Conservation (phyloP, 2,113 vertebrate genomes). For the Oreotragus oreotragus region DNA sequence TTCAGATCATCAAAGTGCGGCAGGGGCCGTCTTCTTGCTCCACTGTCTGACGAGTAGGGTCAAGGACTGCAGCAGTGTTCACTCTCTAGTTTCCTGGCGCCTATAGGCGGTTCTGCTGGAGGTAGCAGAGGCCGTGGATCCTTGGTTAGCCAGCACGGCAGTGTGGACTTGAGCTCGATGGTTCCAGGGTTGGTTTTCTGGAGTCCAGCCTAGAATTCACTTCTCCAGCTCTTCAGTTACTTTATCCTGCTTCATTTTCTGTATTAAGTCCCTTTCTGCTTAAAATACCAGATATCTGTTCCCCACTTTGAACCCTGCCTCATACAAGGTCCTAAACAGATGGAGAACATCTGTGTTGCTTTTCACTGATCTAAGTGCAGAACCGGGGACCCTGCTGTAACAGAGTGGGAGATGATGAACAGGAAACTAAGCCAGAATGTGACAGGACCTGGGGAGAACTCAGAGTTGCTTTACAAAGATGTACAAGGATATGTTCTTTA, state of each 20-base stretch:
- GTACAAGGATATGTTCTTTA: background rate
- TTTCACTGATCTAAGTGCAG: background rate
- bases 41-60: background rate
- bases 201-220: background rate
- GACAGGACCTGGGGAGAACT: background rate
- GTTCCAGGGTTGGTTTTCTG: background rate
- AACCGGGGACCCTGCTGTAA: background rate
- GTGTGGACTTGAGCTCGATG: background rate
- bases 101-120: background rate
- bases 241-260: background rate
- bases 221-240: background rate
- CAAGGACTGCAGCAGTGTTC: background rate
- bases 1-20: background rate
- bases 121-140: background rate
- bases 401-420: background rate
- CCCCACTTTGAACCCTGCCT: background rate
- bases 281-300: background rate
- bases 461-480: background rate
- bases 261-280: background rate
- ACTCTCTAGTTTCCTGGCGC: background rate
- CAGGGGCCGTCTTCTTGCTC: background rate
- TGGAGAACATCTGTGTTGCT: background rate
- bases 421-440: fast-evolving
- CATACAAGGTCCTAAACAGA: background rate
- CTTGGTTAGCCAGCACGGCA: background rate